Evolutionary conservation across 2,888 invertebrate genomes (phyloP), one percentile per base, ranked within the genome.

Genomic region (Eremobia ochroleuca): DNA sequence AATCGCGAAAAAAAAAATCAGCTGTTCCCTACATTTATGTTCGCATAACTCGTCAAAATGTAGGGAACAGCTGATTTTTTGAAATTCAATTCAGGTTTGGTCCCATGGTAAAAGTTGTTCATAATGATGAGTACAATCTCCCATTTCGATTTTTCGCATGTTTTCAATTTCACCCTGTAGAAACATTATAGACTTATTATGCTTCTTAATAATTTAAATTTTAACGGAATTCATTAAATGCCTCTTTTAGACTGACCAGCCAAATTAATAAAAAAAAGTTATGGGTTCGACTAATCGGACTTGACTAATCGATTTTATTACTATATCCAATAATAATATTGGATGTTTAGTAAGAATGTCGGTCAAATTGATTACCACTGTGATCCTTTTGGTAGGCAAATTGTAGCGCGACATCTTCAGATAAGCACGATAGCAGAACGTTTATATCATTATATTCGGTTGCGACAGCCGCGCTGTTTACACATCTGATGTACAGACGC

Each of bases 311-410:
- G 11, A 4, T 21, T 31, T 64, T 66, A 21, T 25, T 37, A 66
- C 58, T 34, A 43, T 59, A 40, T 40, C 34, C 40, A 46, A 21
- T 46, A 46, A 46, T 46, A 46, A 46, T 46, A 21, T 46, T 46
- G 5, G 34, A 37, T 52, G 15, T 64, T 59, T 15, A 49, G 13
- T n/a, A 61, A 15, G 21, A 70, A 58, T 77, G 55, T 31, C n/a
- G 15, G 2, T 11, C 6, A 55, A 67, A 67, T 55, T 67, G n/a
- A 67, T 78, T 61, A 79, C n/a, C 28, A 73, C 21, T 43, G 61
- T 73, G 31, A 66, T 66, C 28, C 34, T 61, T 65, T 77, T 77
- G 49, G 40, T 40, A 31, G 40, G 40, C 55, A 58, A 77, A 71
- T 55, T 65, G 15, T 72, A 34, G 58, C 9, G 37, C 25, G 43